A percentile compares a stretch with the other conserved stretches of the same genome.
These are phyloP conservation scores for Sciaenops ocellatus DNA, from an alignment of 2,797 vertebrate genomes.

Conservation along the genomic window DNA sequence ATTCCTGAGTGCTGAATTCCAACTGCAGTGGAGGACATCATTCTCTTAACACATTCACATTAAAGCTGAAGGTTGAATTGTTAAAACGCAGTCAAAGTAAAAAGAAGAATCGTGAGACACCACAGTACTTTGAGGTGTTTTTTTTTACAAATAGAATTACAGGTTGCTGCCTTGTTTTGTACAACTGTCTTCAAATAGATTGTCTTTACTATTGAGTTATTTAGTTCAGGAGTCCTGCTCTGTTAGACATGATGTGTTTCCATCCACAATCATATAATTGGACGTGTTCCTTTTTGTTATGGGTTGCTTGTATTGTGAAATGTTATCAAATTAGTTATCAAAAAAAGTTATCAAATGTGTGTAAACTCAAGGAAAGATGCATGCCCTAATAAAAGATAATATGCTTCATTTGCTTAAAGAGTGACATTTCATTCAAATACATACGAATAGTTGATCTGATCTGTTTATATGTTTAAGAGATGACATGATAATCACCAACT, in stretches of 20 bases:
- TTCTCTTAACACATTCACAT: too few species aligned
- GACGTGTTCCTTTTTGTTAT: constrained; percentile 2
- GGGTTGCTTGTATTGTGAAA: constrained; percentile 5
- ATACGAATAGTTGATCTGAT: constrained; percentile 12
- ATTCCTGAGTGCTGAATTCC: too few species aligned
- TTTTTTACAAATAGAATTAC: background rate
- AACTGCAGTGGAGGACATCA: too few species aligned
- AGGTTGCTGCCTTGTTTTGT: constrained; percentile 23
- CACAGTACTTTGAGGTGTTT: constrained; percentile 8
- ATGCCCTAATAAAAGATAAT: constrained; percentile 8
- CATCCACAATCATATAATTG: background rate
- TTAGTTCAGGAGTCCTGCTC: constrained; percentile 4
- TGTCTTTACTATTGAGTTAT: constrained; percentile 17
- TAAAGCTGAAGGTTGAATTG: too few species aligned
- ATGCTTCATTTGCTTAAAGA: constrained; percentile 17
- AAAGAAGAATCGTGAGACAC: too few species aligned
- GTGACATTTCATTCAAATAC: constrained; percentile 9
- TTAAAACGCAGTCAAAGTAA: too few species aligned
- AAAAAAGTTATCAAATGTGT: constrained; percentile 7
- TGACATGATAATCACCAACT: constrained; percentile 12
- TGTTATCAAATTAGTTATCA: too few species aligned
- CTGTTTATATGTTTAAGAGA: constrained; percentile 6
- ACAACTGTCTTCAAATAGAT: constrained; percentile 23
- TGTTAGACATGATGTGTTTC: constrained; percentile 23
- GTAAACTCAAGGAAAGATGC: constrained; percentile 14